Evolutionary conservation across 2,113 vertebrate genomes (phyloP), one percentile per base, ranked within the genome.

Genomic region (Cavia aperea): DNA sequence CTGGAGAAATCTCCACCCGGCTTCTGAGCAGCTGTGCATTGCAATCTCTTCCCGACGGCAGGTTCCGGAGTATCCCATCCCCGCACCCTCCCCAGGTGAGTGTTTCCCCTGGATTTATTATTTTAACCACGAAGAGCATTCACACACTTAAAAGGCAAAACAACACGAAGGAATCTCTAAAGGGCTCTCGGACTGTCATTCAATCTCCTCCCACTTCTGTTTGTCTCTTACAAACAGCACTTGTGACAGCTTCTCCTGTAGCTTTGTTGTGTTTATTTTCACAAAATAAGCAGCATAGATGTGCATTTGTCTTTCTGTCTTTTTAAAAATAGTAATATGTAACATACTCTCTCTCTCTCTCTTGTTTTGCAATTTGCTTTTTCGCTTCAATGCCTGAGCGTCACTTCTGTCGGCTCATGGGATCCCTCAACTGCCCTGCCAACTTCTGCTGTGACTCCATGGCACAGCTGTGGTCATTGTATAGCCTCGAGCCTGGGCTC

Each of bases 401-500:
- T 36, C 33, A 3, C 31, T 36, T 11, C 5, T 1, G 3, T 21
- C 1, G 8, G 36, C 51, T 33, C n/a, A 9, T 0, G 11, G 33
- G 14, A 21, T 0, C 1, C 24, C 5, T 19, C 24, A 3, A 13
- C 3, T 46, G 1, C 9, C 60, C 1, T 39, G 18, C 19, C 3
- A 1, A 0, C 14, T 56, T 11, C 12, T 13, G 16, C 0, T 23
- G 4, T 10, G 3, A 3, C 5, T 10, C 26, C 2, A 5, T 26
- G 1, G 11, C 5, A 4, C 1, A 4, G n/a, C 36, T 23, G n/a
- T 5, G 5, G n/a, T 1, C 11, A 9, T 2, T 23, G 5, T 3
- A 14, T 26, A 23, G 15, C 11, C 26, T 31, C 13, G 8, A 14
- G 46, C 73, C 24, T 14, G 10, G 31, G 36, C 12, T 15, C 16